Evolutionary conservation across 2,888 invertebrate genomes (phyloP).

Genomic region (Trypoxylon attenuatum): DNA sequence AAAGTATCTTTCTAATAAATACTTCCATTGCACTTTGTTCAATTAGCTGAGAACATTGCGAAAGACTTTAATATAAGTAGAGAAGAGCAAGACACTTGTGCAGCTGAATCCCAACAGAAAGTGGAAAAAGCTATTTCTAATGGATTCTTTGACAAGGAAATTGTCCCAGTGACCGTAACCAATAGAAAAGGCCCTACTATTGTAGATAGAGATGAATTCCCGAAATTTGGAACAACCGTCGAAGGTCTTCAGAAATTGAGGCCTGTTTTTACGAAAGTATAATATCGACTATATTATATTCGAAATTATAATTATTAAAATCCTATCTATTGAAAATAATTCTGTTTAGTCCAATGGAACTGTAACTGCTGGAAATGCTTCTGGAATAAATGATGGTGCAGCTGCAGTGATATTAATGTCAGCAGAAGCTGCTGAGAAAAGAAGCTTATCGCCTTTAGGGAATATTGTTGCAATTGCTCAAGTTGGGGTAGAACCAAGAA

Average conservation of each 20-base stretch:
- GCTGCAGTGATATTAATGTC: conserved; percentile 88
- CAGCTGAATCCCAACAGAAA: conserved; percentile 81
- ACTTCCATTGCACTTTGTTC: neutral
- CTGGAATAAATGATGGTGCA: conserved; percentile 92
- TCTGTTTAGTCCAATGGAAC: conserved; percentile 77
- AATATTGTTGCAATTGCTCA: conserved; percentile 86
- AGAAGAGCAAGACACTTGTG: conserved; percentile 83
- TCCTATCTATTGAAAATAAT: conserved; percentile 2
- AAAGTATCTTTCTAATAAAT: conserved; percentile 1
- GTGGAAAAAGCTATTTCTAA: conserved; percentile 79
- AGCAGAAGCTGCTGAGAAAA: conserved; percentile 76
- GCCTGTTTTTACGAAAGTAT: conserved; percentile 80
- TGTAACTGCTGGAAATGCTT: conserved; percentile 87
- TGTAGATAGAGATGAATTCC: conserved; percentile 82
- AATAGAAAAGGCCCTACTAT: conserved; percentile 74
- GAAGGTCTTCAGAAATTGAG: conserved; percentile 79
- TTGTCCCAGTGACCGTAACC: conserved; percentile 80
- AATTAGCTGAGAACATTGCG: conserved; percentile 85
- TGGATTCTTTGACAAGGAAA: conserved; percentile 83
- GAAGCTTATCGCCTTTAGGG: conserved; percentile 81
- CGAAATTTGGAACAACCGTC: conserved; percentile 78
- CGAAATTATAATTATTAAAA: neutral
- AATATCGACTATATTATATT: neutral
- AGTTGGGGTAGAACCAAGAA: conserved; percentile 85
- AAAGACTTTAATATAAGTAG: conserved; percentile 80